Evolutionary conservation across 2,113 vertebrate species (phyloP), one percentile per base, ranked within the genome.

Genomic region (Chaetodon auriga): DNA sequence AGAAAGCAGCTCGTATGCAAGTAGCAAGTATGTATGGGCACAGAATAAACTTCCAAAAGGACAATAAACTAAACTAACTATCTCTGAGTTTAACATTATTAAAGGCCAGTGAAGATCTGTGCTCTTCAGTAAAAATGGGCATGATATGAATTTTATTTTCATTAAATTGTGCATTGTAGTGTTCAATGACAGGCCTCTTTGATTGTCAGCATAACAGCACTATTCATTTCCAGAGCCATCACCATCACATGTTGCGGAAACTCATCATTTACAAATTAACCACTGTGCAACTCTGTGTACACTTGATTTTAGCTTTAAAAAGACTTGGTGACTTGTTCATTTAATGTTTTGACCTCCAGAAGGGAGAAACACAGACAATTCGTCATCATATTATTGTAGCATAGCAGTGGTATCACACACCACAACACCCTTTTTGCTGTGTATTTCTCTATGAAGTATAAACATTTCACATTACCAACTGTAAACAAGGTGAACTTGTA

Each of bases 401-500:
- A 2, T 38, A 64, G 10, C 46, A 19, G 16, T 35, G 7, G 23
- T 19, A 30, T 30, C 25, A 60, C 23, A 7, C 5, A 1, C 38
- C 38, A 73, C 1, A 25, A 30, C 21, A 66, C 23, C 48, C 51
- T 69, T 46, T 38, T 46, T 74, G 43, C 21, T 80, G 2, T 23
- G 51, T 1, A 36, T 55, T 35, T 35, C 18, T 30, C 25, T 58
- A 41, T 7, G 0, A 38, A 49, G 7, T 12, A 23, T 5, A 75
- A 77, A 64, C 4, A 74, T 55, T 77, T 68, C 43, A 68, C 21
- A 38, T 68, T 35, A 49, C 53, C 38, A 66, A 9, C 9, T 38
- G 30, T 25, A 80, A 64, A 60, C 38, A 65, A 25, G 53, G 45
- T 51, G 12, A 21, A 65, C 74, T 48, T 70, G 25, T 36, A 51